phyloP scores from a whole-genome alignment of 2,888 invertebrate species.

The Dasypogon diadema region DNA sequence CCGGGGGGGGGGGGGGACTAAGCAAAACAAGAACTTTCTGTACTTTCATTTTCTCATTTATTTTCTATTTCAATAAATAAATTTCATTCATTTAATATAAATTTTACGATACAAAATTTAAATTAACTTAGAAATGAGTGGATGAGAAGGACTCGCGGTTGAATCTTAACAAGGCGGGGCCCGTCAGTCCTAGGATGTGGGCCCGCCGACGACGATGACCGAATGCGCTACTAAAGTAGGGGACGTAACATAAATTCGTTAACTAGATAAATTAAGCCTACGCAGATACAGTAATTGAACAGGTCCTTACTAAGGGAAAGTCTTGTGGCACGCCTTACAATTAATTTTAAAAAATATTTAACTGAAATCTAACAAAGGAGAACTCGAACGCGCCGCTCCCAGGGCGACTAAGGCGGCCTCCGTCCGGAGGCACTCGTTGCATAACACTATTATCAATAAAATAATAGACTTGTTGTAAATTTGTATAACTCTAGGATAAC shows the following conservation, averaged over 20 bases:
- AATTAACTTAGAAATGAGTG: constrained; percentile 46
- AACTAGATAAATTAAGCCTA: constrained; percentile 27
- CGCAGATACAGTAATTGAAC: constrained; percentile 11
- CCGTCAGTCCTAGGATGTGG: background rate
- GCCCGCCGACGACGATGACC: background rate
- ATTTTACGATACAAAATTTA: constrained; percentile 48
- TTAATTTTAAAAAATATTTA: constrained; percentile 7
- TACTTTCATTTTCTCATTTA: constrained; percentile 6
- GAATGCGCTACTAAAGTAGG: constrained; percentile 19
- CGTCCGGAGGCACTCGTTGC: constrained; percentile 22
- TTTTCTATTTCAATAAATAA: constrained; percentile 46
- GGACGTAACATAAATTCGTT: constrained; percentile 31
- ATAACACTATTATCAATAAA: constrained; percentile 36
- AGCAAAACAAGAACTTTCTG: too few relatives aligned
- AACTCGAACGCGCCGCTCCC: background rate
- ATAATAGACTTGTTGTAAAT: constrained; percentile 37
- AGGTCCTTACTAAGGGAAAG: constrained; percentile 38
- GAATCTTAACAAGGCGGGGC: background rate
- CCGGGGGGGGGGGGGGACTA: too few relatives aligned
- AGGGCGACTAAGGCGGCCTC: constrained; percentile 19
- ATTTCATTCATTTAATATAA: constrained; percentile 46
- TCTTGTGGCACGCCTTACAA: constrained; percentile 52
- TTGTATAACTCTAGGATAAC: constrained; percentile 33
- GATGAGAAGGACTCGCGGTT: constrained; percentile 1
- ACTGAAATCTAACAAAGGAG: constrained; percentile 24